phyloP scores from a whole-genome alignment of 2,888 invertebrate species.

The Melieria picta region DNA sequence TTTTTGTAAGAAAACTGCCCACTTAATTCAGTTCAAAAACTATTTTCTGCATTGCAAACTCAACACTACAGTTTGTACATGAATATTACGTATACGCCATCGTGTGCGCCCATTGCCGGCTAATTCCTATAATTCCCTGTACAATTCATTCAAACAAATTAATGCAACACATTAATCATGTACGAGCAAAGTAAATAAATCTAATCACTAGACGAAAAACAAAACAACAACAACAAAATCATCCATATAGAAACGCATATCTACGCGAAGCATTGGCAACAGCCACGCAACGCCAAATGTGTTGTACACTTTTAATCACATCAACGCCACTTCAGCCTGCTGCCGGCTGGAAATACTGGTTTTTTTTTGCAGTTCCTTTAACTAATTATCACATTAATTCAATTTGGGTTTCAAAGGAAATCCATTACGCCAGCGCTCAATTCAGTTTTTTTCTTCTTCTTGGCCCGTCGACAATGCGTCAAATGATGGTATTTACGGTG shows the following conservation, averaged over 20 bases:
- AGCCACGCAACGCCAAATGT: not conserved
- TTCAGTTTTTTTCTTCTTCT: no score
- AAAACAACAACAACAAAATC: conserved; percentile 1
- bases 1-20: no score
- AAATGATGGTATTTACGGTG: no score
- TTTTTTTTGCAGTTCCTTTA: conserved; percentile 52
- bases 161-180: conserved; percentile 58
- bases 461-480: no score
- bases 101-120: not conserved
- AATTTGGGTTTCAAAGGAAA: conserved; percentile 49
- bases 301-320: not conserved
- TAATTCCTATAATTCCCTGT: conserved; percentile 17
- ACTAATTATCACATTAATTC: conserved; percentile 64
- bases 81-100: not conserved
- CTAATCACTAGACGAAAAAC: not conserved
- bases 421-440: not conserved
- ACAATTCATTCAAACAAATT: conserved; percentile 47
- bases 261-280: not conserved
- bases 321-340: not conserved
- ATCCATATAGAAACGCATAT: not conserved
- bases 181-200: conserved; percentile 11
- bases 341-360: conserved; percentile 12
- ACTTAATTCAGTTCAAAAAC: no score
- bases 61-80: no score
- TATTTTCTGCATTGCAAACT: no score